Evolutionary conservation across 53 echinoderm and acorn worm genomes (phyloP).

Genomic region (Luidia sarsii): DNA sequence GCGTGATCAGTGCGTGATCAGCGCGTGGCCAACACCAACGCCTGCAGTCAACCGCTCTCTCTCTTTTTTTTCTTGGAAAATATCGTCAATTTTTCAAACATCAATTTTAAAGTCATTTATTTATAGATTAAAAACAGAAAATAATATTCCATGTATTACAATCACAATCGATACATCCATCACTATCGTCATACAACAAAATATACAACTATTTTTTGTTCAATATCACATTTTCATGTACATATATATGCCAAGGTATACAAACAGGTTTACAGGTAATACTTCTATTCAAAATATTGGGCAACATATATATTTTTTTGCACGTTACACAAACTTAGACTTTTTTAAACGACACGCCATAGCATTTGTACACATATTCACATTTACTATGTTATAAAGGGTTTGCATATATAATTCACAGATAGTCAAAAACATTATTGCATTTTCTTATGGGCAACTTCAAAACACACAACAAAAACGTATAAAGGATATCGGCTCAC

Average conservation of each 20-base stretch:
- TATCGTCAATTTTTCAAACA: too few species aligned
- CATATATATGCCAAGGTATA: neutral
- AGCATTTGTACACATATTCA: conserved; percentile 27
- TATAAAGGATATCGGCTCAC: neutral
- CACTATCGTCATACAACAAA: conserved; percentile 12
- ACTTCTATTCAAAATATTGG: too few species aligned
- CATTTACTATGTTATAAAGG: conserved; percentile 35
- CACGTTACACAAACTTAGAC: too few species aligned
- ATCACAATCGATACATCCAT: neutral
- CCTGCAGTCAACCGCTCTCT: too few species aligned
- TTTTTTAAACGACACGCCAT: too few species aligned
- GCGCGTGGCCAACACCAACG: too few species aligned
- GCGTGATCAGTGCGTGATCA: too few species aligned
- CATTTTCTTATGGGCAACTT: conserved; percentile 11
- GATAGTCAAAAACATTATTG: conserved; percentile 26
- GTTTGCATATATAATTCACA: conserved; percentile 36
- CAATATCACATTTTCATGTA: too few species aligned
- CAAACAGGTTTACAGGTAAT: neutral
- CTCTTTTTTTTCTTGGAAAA: too few species aligned
- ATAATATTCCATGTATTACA: neutral
- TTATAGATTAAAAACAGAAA: too few species aligned
- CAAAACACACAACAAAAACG: neutral
- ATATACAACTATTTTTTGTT: neutral
- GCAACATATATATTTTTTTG: too few species aligned
- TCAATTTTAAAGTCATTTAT: too few species aligned